phyloP scores from a whole-genome alignment of 2,113 vertebrate genomes.

The Probosciger aterrimus region DNA sequence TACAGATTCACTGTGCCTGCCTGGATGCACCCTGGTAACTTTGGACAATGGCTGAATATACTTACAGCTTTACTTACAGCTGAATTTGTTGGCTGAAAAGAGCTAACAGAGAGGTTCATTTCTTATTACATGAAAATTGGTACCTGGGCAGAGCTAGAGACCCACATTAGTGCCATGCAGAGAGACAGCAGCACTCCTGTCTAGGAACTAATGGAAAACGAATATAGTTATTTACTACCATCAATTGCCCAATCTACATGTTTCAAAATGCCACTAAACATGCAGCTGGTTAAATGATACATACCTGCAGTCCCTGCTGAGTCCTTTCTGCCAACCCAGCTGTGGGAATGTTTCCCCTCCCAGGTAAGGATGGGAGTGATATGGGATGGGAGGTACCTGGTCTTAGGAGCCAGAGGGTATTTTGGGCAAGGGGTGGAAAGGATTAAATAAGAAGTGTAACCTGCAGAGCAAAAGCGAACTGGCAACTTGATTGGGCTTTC shows the following conservation, averaged over 20 bases:
- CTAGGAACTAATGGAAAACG: neutral
- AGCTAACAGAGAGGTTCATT: neutral
- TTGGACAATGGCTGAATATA: neutral
- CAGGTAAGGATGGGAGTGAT: neutral
- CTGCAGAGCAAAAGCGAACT: neutral
- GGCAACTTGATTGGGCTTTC: neutral
- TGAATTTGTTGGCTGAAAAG: neutral
- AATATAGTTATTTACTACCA: neutral
- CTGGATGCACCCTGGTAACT: neutral
- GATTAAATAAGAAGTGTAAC: neutral
- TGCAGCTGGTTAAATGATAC: neutral
- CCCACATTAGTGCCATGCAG: neutral
- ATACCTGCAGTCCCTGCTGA: accelerated
- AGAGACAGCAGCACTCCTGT: neutral
- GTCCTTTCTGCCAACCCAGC: neutral
- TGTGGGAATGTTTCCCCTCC: accelerated
- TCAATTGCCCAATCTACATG: neutral
- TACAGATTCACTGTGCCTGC: neutral
- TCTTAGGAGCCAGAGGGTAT: neutral
- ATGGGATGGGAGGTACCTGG: neutral
- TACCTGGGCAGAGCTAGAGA: neutral
- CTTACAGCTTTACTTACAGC: neutral
- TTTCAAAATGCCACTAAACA: neutral
- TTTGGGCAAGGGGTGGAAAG: neutral
- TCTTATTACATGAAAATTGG: neutral